A percentile compares a stretch with the other conserved stretches of the same genome.
Evolutionary conservation across 2,888 invertebrate species (phyloP).

Genomic region (Ceramica pisi): DNA sequence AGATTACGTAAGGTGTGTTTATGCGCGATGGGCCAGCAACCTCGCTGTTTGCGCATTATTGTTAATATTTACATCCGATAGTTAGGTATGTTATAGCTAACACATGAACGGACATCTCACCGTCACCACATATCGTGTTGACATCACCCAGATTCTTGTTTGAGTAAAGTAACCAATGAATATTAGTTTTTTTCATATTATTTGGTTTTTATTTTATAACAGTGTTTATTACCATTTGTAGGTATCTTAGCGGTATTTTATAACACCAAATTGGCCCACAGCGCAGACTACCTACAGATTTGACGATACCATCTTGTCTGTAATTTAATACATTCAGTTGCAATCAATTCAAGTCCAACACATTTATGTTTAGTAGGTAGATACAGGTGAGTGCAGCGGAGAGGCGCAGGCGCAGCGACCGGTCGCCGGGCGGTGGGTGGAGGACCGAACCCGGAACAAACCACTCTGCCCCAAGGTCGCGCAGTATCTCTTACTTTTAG

Average conservation of each 20-base stretch:
- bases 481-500: conserved; percentile 83
- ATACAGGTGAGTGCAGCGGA: conserved; percentile 70
- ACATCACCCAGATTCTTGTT: conserved; percentile 38
- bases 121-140: conserved; percentile 29
- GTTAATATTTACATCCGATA: conserved; percentile 57
- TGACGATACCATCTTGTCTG: conserved; percentile 35
- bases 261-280: conserved; percentile 16
- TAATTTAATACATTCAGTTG: conserved; percentile 43
- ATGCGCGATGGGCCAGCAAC: conserved; percentile 47
- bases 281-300: conserved; percentile 44
- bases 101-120: conserved; percentile 36
- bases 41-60: conserved; percentile 50
- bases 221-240: conserved; percentile 3
- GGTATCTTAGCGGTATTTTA: conserved; percentile 11
- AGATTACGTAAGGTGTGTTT: conserved; percentile 50
- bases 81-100: conserved; percentile 37
- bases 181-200: neutral
- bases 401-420: conserved; percentile 74
- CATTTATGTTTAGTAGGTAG: conserved; percentile 57
- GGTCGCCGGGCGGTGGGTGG: conserved; percentile 80
- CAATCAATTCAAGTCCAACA: conserved; percentile 51
- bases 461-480: conserved; percentile 84
- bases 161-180: conserved; percentile 12
- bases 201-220: neutral
- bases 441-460: conserved; percentile 86